Base-by-base conservation (phyloP, 2,888 invertebrate species). In the Lepeophtheirus nordmannii region DNA sequence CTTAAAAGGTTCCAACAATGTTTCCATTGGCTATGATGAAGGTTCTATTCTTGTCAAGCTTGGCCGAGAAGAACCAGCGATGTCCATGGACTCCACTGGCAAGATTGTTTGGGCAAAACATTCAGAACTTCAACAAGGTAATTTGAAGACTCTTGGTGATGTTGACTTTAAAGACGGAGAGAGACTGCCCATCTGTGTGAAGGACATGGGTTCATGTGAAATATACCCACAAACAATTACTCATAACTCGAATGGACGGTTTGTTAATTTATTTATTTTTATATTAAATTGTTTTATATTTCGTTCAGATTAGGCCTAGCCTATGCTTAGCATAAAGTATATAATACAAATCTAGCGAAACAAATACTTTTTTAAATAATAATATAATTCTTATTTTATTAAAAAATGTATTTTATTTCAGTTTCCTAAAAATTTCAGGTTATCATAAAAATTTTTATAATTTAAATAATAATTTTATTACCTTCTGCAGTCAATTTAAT, bases 31-130 rank as follows among this genome's bases (percentile, higher is more conserved):
- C n/a, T 94, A 92, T 74, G 93, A 94, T 74, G 92, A 93, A 74
- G 93, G 93, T n/a, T 89, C 89, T 70, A 89, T 94, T 69, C 85
- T 93, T 80, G 86, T 94, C 10, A 93, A 90, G 76, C 74, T 90
- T n/a, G 98, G 98, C 1, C 82, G 97, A 56, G 98, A 99, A 75
- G 97, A 98, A 75, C 98, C 98, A 0, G 97, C 97, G 0, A 93
- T 96, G 73, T 94, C 96, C 0, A 99, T 98, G 98, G 98, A 98
- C 76, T 87, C 88, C 1, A 86, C 87, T 72, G 98, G 98, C 37
- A 99, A 99, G 79, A 96, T 98, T 68, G 87, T 99, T 67, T 98
- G 96, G 94, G 98, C 98, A 0, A 87, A 87, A 73, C 98, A 99
- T 76, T 93, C 93, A 0, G 98, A 98, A 78, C 85, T 99, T 75